Base-by-base conservation (phyloP, 2,113 vertebrate species). In the Blennius ocellaris region DNA sequence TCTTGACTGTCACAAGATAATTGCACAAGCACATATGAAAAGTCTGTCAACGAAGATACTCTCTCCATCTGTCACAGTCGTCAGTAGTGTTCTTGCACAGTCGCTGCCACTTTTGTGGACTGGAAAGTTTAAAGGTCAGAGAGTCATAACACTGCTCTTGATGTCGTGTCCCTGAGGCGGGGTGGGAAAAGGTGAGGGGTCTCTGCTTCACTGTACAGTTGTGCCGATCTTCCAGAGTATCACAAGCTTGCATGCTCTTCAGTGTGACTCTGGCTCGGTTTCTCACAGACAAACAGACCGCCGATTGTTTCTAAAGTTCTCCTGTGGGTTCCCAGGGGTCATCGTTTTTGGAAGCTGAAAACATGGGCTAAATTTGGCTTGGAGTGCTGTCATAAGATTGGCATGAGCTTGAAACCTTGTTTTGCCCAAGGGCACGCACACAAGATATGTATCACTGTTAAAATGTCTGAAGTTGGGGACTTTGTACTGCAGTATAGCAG, bases 201-300 rank as follows among this genome's bases (percentile, higher is more conserved):
- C 57, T 1, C 67, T 61, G 49, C 56, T 67, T 82, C 39, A 62
- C 63, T 78, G 52, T 21, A 12, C 49, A 75, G 44, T 44, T 76
- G 60, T 73, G 40, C 49, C 54, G 44, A 50, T 16, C 36, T 43
- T 57, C 65, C 36, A 69, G 73, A 70, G 37, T 68, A 57, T 81
- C 73, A 83, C 72, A 83, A 81, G 67, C 43, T 17, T 44, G 61
- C 45, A 21, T 68, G 62, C 62, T 64, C 61, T 74, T 82, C 3
- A 61, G 55, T 55, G 53, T 52, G 82, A 65, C 54, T 57, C 16
- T 3, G 48, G 55, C 57, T 82, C 43, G 5, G 71, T 64, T 80
- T 83, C 76, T 81, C 77, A 83, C 59, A 70, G 63, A 65, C 47
- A 78, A 81, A 90, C 65, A 89, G 69, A 85, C 57, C 38, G 50